phyloP scores from a whole-genome alignment of 2,888 invertebrate species.

The Ceraclea dissimilis region DNA sequence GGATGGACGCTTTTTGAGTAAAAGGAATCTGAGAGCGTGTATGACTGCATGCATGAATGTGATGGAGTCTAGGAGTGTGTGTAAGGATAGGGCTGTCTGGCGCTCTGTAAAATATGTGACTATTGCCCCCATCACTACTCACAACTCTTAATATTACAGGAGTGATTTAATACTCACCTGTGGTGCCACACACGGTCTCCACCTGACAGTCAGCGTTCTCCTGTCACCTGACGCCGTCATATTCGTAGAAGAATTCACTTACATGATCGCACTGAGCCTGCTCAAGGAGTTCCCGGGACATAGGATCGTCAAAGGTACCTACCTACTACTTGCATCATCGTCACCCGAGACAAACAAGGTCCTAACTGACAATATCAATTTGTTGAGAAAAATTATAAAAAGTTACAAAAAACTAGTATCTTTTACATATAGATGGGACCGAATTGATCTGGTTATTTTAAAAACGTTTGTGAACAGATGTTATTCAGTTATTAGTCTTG shows the following conservation, averaged over 20 bases:
- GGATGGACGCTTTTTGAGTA: too few species aligned
- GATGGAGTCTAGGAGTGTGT: too few species aligned
- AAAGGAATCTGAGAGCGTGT: too few species aligned
- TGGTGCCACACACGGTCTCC: slow-evolving; percentile 55
- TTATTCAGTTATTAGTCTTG: too few species aligned
- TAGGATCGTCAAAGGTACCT: slow-evolving; percentile 41
- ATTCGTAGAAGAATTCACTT: slow-evolving; percentile 58
- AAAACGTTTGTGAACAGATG: too few species aligned
- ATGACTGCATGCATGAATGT: too few species aligned
- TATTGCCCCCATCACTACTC: neutral
- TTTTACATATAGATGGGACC: neutral
- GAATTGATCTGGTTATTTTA: too few species aligned
- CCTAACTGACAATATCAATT: too few species aligned
- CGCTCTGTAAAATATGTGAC: neutral
- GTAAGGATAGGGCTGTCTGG: neutral
- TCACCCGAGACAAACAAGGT: too few species aligned
- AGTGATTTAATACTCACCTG: slow-evolving; percentile 49
- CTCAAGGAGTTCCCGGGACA: slow-evolving; percentile 48
- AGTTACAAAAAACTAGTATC: too few species aligned
- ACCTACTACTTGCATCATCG: too few species aligned
- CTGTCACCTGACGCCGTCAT: slow-evolving; percentile 46
- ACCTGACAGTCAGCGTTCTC: slow-evolving; percentile 47
- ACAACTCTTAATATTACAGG: slow-evolving; percentile 30
- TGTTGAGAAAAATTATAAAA: too few species aligned
- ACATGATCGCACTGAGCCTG: slow-evolving; percentile 51